A percentile compares a stretch with the other conserved stretches of the same genome.
Evolutionary conservation across 37 sponge, comb jelly and placozoan genomes (phyloP).

Genomic region (Hormiphora californensis): DNA sequence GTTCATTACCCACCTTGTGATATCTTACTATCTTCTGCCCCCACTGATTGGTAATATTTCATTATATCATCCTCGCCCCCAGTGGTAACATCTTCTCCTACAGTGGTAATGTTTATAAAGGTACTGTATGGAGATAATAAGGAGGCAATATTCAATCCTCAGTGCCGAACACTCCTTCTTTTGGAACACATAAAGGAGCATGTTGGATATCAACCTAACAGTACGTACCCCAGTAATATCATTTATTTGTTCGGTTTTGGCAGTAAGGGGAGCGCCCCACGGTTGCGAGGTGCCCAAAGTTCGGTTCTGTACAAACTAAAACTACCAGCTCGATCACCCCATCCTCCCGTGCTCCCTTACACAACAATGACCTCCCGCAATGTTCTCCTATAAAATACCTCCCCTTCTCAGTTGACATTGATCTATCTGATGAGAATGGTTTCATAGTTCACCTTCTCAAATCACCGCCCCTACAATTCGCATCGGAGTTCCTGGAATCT

Average conservation of each 20-base stretch:
- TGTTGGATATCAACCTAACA: conserved; percentile 29
- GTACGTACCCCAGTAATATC: too few species aligned
- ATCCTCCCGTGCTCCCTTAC: neutral
- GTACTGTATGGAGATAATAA: conserved; percentile 45
- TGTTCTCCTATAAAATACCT: neutral
- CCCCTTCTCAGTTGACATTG: conserved; percentile 20
- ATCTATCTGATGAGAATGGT: conserved; percentile 49
- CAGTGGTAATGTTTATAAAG: conserved; percentile 52
- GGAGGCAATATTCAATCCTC: conserved; percentile 36
- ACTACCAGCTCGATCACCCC: neutral
- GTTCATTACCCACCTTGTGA: too few species aligned
- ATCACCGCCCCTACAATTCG: conserved; percentile 36
- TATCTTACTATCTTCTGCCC: too few species aligned
- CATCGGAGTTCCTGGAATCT: conserved; percentile 36
- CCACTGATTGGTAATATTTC: too few species aligned
- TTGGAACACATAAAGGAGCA: conserved; percentile 36
- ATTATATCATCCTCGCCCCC: too few species aligned
- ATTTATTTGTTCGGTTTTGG: too few species aligned
- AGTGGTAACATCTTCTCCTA: too few species aligned
- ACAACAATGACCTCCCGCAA: neutral
- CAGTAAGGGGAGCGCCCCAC: too few species aligned
- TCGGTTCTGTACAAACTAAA: neutral
- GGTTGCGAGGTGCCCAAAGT: too few species aligned
- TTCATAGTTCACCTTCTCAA: conserved; percentile 3
- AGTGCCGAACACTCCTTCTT: conserved; percentile 30